phyloP scores from a whole-genome alignment of 2,888 invertebrate genomes.

The Schizotus pectinicornis region DNA sequence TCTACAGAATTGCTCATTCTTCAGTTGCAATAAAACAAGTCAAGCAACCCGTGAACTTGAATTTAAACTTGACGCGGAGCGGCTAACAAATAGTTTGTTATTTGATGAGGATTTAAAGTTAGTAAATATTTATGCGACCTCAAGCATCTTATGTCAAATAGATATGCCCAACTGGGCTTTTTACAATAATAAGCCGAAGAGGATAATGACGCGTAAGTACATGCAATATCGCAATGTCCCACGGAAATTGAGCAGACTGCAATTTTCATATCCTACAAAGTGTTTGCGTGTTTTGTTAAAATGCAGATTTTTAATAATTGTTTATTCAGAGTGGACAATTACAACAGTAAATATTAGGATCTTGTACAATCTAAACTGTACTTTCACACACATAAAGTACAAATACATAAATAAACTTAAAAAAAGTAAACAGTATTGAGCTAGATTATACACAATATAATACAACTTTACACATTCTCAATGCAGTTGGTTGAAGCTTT shows the following conservation, averaged over 20 bases:
- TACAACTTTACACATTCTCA: conserved; percentile 54
- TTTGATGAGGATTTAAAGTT: neutral
- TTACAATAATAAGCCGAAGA: no score
- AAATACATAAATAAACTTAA: conserved; percentile 58
- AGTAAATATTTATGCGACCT: neutral
- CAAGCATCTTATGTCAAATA: neutral
- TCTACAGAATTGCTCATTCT: no score
- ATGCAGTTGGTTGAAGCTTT: conserved; percentile 13
- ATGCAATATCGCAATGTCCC: no score
- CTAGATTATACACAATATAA: conserved; percentile 57
- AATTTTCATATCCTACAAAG: neutral
- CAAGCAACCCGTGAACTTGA: no score
- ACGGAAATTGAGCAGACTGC: neutral
- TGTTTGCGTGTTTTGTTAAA: neutral
- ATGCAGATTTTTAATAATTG: conserved; percentile 26
- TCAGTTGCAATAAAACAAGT: no score
- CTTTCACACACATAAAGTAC: conserved; percentile 56
- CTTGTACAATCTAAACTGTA: conserved; percentile 54
- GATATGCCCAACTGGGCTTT: no score
- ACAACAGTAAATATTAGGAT: conserved; percentile 60
- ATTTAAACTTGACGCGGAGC: no score
- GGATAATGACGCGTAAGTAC: no score
- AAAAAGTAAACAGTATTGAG: conserved; percentile 55
- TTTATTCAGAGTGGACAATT: conserved; percentile 60
- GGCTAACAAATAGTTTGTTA: no score